Evolutionary conservation across 2,888 invertebrate species (phyloP).

Genomic region (Cheilosia vulpina): DNA sequence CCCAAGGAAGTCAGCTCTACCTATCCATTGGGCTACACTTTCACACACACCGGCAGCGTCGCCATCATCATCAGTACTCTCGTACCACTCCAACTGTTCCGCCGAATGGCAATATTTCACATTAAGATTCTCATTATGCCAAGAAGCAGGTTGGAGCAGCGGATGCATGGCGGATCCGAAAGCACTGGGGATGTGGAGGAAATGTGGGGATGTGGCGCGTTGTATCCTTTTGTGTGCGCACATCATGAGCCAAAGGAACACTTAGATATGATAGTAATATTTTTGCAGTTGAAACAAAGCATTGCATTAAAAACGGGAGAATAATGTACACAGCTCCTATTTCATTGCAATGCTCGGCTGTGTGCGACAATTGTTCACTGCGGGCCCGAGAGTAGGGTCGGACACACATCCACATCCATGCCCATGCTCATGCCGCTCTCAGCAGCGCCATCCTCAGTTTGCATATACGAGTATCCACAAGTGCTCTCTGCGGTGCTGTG

Average conservation of each 20-base stretch:
- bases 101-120: constrained; percentile 72
- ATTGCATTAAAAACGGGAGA: constrained; percentile 74
- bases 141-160: constrained; percentile 73
- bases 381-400: constrained; percentile 43
- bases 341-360: constrained; percentile 67
- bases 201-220: constrained; percentile 71
- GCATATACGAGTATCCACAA: constrained; percentile 70
- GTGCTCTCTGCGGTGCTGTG: constrained; percentile 75
- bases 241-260: constrained; percentile 75
- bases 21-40: constrained; percentile 20
- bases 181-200: constrained; percentile 60
- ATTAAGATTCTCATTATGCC: constrained; percentile 74
- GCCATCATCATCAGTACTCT: constrained; percentile 22
- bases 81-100: constrained; percentile 27
- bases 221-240: constrained; percentile 74
- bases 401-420: constrained; percentile 68
- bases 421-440: constrained; percentile 14
- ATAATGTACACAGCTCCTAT: constrained; percentile 74
- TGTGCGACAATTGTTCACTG: constrained; percentile 58
- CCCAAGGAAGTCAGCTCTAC: constrained; percentile 54
- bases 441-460: constrained; percentile 50
- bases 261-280: constrained; percentile 76
- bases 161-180: constrained; percentile 66
- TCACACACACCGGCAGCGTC: constrained; percentile 5
- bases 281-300: constrained; percentile 76